These are phyloP conservation scores for Malacosoma neustria DNA, from an alignment of 2,888 invertebrate genomes.

Conservation along the genomic window DNA sequence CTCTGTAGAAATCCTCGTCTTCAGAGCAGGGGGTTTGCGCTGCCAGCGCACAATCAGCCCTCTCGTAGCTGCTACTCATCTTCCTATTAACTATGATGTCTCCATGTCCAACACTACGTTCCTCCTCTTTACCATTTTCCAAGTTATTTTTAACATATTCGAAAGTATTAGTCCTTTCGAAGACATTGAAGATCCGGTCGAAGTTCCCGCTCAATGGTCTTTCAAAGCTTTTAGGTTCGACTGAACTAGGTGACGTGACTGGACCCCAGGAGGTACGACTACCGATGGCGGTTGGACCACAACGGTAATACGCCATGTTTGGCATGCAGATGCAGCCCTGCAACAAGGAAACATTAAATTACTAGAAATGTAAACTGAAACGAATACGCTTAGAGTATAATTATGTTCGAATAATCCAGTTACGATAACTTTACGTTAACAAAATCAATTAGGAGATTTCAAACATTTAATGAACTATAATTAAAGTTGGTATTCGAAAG, in stretches of 20 bases:
- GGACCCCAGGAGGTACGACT: slow-evolving; percentile 77
- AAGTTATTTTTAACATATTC: slow-evolving; percentile 45
- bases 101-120: slow-evolving; percentile 48
- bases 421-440: no score
- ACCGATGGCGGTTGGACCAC: slow-evolving; percentile 61
- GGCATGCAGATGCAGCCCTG: slow-evolving; percentile 16
- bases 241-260: slow-evolving; percentile 55
- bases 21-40: slow-evolving; percentile 69
- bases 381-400: slow-evolving; percentile 1
- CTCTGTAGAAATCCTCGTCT: slow-evolving; percentile 81
- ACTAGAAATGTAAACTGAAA: no score
- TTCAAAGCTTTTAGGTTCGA: slow-evolving; percentile 47
- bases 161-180: slow-evolving; percentile 67
- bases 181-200: slow-evolving; percentile 68
- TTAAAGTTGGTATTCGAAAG: no score
- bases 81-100: slow-evolving; percentile 62
- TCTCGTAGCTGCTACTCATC: slow-evolving; percentile 61
- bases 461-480: no score
- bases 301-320: slow-evolving; percentile 59
- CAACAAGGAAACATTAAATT: slow-evolving; percentile 19
- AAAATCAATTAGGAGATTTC: no score
- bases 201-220: slow-evolving; percentile 64
- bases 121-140: slow-evolving; percentile 30
- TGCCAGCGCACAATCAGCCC: slow-evolving; percentile 67
- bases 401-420: no score